Evolutionary conservation across 35 echinoderm and acorn worm genomes (phyloP).

Genomic region (Ophiothrix spiculata): DNA sequence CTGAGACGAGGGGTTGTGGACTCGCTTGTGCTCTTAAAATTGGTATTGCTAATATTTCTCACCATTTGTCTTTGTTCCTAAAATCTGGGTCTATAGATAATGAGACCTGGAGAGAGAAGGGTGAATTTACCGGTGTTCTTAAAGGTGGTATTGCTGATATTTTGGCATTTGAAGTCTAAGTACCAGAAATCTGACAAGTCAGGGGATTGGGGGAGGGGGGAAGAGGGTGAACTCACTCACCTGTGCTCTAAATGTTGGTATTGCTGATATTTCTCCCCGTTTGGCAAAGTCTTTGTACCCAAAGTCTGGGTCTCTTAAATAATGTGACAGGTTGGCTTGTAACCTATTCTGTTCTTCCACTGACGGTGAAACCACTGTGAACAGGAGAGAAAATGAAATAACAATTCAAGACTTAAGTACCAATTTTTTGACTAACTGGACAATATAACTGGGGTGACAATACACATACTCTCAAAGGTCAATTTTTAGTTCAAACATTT

Average conservation of each 20-base stretch:
- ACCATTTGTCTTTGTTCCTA: slow-evolving; percentile 78
- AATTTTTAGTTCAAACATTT: too few species aligned
- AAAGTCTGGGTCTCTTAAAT: slow-evolving; percentile 82
- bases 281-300: slow-evolving; percentile 92
- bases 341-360: slow-evolving; percentile 55
- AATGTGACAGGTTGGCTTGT: slow-evolving; percentile 73
- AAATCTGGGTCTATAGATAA: slow-evolving; percentile 87
- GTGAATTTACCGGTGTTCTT: too few species aligned
- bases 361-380: slow-evolving; percentile 49
- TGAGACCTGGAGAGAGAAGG: too few species aligned
- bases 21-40: slow-evolving; percentile 91
- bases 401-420: background rate
- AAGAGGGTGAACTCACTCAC: slow-evolving; percentile 28
- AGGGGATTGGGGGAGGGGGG: too few species aligned
- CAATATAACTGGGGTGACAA: background rate
- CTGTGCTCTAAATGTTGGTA: slow-evolving; percentile 90
- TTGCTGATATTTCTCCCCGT: slow-evolving; percentile 60
- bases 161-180: too few species aligned
- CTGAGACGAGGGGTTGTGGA: background rate
- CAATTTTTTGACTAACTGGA: background rate
- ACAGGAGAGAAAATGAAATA: slow-evolving; percentile 8
- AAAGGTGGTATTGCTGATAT: too few species aligned
- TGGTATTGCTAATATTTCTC: slow-evolving; percentile 54
- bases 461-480: too few species aligned
- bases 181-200: too few species aligned